Percentiles rank a stretch among this genome's conserved stretches.
phyloP scores from a whole-genome alignment of 2,113 vertebrate genomes.

The Argyrosomus japonicus region DNA sequence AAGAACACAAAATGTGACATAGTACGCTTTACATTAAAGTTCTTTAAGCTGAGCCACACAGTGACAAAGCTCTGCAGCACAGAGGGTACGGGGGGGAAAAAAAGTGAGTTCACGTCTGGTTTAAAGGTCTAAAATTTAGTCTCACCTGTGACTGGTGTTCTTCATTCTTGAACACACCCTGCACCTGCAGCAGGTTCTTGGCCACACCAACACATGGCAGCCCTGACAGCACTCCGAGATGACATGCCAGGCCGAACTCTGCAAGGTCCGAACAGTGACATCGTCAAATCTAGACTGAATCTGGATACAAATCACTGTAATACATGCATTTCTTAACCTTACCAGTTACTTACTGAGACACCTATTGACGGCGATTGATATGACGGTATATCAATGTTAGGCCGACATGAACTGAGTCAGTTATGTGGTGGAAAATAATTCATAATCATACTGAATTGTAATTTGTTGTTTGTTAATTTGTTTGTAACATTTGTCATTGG shows the following conservation, averaged over 20 bases:
- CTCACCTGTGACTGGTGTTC: constrained; percentile 90
- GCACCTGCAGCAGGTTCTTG: constrained; percentile 95
- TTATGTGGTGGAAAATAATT: too few relatives aligned
- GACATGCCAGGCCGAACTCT: constrained; percentile 96
- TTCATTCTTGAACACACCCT: constrained; percentile 86
- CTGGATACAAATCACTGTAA: too few relatives aligned
- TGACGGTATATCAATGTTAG: too few relatives aligned
- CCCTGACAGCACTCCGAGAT: constrained; percentile 90
- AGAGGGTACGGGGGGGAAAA: neutral
- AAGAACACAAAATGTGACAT: neutral
- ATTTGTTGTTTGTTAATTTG: too few relatives aligned
- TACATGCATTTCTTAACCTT: too few relatives aligned
- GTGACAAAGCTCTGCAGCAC: neutral
- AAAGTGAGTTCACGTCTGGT: neutral
- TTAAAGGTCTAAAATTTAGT: neutral
- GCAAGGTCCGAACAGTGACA: constrained; percentile 23
- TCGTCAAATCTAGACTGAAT: neutral
- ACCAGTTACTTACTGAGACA: too few relatives aligned
- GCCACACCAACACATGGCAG: constrained; percentile 94
- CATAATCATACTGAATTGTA: too few relatives aligned
- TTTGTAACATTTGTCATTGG: too few relatives aligned
- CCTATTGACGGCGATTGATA: too few relatives aligned
- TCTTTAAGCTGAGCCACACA: neutral
- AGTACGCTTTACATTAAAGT: neutral
- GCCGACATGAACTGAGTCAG: too few relatives aligned